Percentiles rank a stretch among this genome's conserved stretches.
These are phyloP conservation scores for Artibeus lituratus DNA, from an alignment of 2,797 vertebrate genomes.

Conservation along the genomic window DNA sequence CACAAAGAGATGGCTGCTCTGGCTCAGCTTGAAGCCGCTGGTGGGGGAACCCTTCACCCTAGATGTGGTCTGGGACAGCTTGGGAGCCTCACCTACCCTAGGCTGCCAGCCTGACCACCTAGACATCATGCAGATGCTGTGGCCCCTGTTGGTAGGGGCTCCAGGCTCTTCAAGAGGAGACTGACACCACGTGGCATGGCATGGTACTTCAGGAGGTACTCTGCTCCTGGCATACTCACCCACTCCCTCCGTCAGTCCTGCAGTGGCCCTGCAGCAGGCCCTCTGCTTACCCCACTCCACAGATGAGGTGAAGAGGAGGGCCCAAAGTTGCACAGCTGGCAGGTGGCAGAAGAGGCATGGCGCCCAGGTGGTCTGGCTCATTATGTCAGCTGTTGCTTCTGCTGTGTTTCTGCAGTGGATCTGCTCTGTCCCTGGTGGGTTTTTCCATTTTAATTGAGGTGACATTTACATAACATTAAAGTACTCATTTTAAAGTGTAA, in stretches of 20 bases:
- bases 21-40: neutral
- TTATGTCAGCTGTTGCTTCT: neutral
- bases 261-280: accelerated
- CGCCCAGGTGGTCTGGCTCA: neutral
- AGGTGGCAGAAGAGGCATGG: neutral
- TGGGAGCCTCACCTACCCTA: accelerated
- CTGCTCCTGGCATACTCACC: neutral
- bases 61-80: neutral
- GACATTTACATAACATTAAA: neutral
- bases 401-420: neutral
- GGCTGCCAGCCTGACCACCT: neutral
- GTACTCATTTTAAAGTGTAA: neutral
- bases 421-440: neutral
- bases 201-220: neutral
- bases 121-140: accelerated
- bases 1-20: accelerated
- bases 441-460: neutral
- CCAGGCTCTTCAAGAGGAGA: neutral
- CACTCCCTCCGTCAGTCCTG: accelerated
- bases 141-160: neutral
- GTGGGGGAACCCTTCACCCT: too few species aligned
- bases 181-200: accelerated
- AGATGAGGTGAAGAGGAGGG: neutral
- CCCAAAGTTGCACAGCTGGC: neutral
- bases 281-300: neutral